Evolutionary conservation across 2,888 invertebrate species (phyloP).

Genomic region (Noctua fimbriata): DNA sequence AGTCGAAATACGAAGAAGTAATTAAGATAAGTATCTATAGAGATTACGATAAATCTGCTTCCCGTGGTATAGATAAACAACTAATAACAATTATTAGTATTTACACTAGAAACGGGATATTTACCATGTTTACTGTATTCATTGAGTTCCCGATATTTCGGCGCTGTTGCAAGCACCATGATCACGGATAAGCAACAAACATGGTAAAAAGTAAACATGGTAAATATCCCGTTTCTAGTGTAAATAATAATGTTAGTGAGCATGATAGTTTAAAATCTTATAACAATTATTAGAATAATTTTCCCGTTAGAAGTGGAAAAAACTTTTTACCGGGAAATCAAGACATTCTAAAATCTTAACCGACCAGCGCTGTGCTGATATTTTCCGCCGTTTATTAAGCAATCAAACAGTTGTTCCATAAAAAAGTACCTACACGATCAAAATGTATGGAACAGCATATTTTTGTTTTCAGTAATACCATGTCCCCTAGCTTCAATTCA

Average conservation of each 20-base stretch:
- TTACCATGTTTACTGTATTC: no score
- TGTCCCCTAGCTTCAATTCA: not conserved
- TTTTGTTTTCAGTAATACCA: not conserved
- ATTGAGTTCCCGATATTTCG: no score
- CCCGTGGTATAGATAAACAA: not conserved
- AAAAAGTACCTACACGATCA: not conserved
- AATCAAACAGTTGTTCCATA: not conserved
- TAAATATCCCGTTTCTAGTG: no score
- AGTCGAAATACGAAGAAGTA: slow-evolving; percentile 27
- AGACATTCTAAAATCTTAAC: not conserved
- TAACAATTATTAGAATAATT: not conserved
- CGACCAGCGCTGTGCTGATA: not conserved
- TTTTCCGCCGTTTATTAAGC: not conserved
- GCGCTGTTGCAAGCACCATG: no score
- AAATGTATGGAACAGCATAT: not conserved
- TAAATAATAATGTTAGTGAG: no score
- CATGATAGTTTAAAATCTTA: no score
- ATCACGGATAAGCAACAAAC: no score
- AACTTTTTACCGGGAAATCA: not conserved
- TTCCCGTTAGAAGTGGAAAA: not conserved
- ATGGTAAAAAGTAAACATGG: no score
- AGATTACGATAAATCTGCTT: slow-evolving; percentile 10
- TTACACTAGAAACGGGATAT: no score
- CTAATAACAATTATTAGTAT: not conserved
- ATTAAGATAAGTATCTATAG: slow-evolving; percentile 26